Base-by-base conservation (phyloP, 30 jellyfish, hydroid and myxozoan species). In the Hydractinia symbiolongicarpus region DNA sequence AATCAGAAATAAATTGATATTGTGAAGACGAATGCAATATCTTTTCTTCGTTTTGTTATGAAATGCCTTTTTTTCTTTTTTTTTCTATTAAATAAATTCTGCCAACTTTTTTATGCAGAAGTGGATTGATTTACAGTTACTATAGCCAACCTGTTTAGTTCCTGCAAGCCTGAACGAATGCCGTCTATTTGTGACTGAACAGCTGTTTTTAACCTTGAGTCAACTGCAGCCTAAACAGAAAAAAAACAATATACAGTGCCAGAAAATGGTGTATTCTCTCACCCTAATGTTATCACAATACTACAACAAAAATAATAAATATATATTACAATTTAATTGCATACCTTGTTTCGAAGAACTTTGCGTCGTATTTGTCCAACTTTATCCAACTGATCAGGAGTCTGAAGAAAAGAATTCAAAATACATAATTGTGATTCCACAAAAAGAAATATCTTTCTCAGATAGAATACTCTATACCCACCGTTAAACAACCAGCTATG, bases 171-270 rank as follows among this genome's bases (percentile, higher is more conserved):
- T 16, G 98, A 83, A 62, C 98, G 69, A 66, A 91, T 91, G 8
- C 98, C 98, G 84, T 91, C 98, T 5, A 91, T 77, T 75, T 91
- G 98, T 17, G 96, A 85, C 73, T 91, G 98, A n/a, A 91, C 98
- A 11, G 98, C 98, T 30, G 98, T 86, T 61, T 91, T 91, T 54
- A 91, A 71, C 53, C 98, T 66, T 54, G 96, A 85, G 76, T 91
- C 98, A n/a, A 91, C 95, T 57, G 98, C 93, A 4, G 98, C 98
- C 98, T 91, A 51, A 7, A 50, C 55, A 7, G 51, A 60, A 60
- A 13, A 30, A 30, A 30, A 30, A 30, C 2, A 30, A 30, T 30
- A 30, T 30, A 30, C 44, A 30, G 44, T 30, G 44, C 44, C 44
- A 2, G 44, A 30, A 30, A 30, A 30, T 30, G 44, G 44, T 2